phyloP scores from a whole-genome alignment of 2,113 vertebrate species.

The Paraplagusia blochii region DNA sequence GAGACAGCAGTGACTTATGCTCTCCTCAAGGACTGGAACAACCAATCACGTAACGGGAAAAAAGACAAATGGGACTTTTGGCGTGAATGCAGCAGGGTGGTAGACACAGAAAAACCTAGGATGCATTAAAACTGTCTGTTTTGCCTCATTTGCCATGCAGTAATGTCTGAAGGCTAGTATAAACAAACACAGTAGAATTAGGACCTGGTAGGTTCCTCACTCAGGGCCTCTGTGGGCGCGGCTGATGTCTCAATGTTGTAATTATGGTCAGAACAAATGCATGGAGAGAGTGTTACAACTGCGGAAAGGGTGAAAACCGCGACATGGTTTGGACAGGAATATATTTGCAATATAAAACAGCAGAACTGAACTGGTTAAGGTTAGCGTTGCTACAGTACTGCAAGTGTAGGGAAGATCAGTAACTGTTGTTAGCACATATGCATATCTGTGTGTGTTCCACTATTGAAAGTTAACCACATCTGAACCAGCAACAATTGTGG shows the following conservation, averaged over 20 bases:
- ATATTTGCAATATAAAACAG: background rate
- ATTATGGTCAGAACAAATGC: slow-evolving; percentile 42
- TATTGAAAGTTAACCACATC: too few species aligned
- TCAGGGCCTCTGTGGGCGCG: slow-evolving; percentile 33
- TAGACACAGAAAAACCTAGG: slow-evolving; percentile 37
- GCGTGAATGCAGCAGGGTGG: slow-evolving; percentile 31
- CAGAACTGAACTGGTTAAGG: background rate
- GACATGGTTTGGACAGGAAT: background rate
- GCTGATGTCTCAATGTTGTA: slow-evolving; percentile 32
- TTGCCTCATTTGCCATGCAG: slow-evolving; percentile 43
- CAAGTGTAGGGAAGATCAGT: too few species aligned
- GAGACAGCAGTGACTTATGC: slow-evolving; percentile 50
- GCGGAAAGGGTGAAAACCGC: background rate
- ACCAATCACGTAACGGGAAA: slow-evolving; percentile 58
- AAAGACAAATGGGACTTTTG: slow-evolving; percentile 31
- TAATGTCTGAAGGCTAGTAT: slow-evolving; percentile 55
- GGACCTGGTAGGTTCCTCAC: slow-evolving; percentile 36
- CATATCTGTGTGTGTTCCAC: too few species aligned
- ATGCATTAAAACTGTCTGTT: slow-evolving; percentile 38
- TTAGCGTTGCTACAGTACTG: too few species aligned
- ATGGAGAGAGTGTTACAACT: slow-evolving; percentile 9
- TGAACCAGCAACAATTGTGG: too few species aligned
- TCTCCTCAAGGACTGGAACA: slow-evolving; percentile 23
- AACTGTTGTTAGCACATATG: too few species aligned
- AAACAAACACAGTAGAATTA: slow-evolving; percentile 19